Percentiles rank a stretch among this genome's conserved stretches.
Conservation (phyloP, 2,113 vertebrate genomes). For the Thamnaconus septentrionalis region DNA sequence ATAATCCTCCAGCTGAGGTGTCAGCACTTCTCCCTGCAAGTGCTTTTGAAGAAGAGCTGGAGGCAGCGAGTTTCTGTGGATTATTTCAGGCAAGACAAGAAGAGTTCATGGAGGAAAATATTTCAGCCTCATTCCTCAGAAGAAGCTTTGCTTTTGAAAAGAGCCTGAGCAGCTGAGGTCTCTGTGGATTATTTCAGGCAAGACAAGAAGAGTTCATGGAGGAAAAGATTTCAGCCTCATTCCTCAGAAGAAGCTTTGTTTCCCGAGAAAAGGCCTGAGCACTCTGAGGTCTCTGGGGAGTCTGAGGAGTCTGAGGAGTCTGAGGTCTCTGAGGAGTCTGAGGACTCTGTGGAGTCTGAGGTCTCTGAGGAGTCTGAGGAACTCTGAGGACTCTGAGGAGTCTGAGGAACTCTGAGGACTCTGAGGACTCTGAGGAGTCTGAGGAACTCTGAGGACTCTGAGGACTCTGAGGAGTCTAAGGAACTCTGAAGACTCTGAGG, state of each 20-base stretch:
- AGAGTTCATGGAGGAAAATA: not conserved
- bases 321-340: too few species aligned
- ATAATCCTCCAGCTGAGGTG: constrained; percentile 10
- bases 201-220: not conserved
- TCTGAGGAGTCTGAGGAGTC: too few species aligned
- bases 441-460: not conserved
- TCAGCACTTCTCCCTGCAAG: constrained; percentile 6
- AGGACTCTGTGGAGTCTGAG: not conserved
- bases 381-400: too few species aligned
- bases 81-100: not conserved
- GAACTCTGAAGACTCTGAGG: too few species aligned
- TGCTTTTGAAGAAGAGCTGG: not conserved
- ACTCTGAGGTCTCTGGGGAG: not conserved
- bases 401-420: too few species aligned
- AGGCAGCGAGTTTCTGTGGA: not conserved
- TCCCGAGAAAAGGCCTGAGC: not conserved
- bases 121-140: not conserved
- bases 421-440: not conserved
- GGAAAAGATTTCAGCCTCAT: not conserved
- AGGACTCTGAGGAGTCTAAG: too few species aligned
- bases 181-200: not conserved
- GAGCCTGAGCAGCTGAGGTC: not conserved
- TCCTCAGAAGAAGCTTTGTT: not conserved
- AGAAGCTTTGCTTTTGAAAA: not conserved
- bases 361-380: not conserved